Percentiles rank a stretch among this genome's conserved stretches.
Conservation (phyloP, 2,797 vertebrate species). For the Centropyge bicolor region DNA sequence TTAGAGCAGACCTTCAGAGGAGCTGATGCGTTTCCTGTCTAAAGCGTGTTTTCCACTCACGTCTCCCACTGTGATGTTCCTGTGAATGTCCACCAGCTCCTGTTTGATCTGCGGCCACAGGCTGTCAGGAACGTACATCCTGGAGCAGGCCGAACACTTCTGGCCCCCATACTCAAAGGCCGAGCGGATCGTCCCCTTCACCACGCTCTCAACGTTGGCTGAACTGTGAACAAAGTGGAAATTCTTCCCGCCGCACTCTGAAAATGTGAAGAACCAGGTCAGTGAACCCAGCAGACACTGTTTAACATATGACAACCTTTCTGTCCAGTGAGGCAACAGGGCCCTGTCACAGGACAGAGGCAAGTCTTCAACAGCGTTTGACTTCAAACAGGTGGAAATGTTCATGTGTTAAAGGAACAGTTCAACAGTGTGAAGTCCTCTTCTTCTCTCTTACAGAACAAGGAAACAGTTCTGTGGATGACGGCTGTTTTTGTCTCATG, state of each 20-base stretch:
- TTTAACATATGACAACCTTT: too few relatives aligned
- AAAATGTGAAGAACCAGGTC: background rate
- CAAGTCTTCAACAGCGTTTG: too few relatives aligned
- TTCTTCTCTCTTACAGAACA: too few relatives aligned
- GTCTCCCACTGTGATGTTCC: conserved; percentile 90
- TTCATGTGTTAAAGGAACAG: too few relatives aligned
- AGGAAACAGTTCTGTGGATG: too few relatives aligned
- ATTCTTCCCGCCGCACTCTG: conserved; percentile 98
- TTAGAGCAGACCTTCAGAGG: too few relatives aligned
- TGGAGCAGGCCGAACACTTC: conserved; percentile 97
- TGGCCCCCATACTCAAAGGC: conserved; percentile 96
- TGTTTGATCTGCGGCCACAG: conserved; percentile 92
- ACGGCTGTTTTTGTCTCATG: background rate
- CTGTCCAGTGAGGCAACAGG: too few relatives aligned
- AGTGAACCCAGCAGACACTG: too few relatives aligned
- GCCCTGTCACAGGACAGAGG: too few relatives aligned
- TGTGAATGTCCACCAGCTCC: conserved; percentile 88
- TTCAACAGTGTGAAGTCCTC: too few relatives aligned
- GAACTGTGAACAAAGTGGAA: conserved; percentile 95
- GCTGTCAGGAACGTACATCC: conserved; percentile 91
- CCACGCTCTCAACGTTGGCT: conserved; percentile 89
- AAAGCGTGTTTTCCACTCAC: conserved; percentile 83
- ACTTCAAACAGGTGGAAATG: too few relatives aligned
- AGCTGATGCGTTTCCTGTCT: too few relatives aligned
- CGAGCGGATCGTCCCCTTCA: conserved; percentile 92